Evolutionary conservation across 2,113 vertebrate species (phyloP).

Genomic region (Podarcis cretensis): DNA sequence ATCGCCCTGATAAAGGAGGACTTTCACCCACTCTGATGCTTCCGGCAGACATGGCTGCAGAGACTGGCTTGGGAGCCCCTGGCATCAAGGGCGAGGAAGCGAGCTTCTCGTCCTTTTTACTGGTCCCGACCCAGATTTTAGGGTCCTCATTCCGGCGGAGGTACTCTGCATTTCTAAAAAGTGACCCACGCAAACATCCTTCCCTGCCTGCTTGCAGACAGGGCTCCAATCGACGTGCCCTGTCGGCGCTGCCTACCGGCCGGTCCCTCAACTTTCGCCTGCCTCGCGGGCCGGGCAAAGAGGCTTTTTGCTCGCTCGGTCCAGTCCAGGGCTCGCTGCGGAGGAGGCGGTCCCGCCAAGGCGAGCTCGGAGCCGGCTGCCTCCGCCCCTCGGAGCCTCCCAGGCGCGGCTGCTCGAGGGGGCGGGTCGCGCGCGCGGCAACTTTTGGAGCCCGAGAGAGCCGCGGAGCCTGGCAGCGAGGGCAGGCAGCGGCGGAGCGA

Average conservation of each 20-base stretch:
- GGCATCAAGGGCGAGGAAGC: background rate
- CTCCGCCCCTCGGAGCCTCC: background rate
- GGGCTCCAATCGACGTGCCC: background rate
- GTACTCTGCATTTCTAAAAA: background rate
- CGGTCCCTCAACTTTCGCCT: background rate
- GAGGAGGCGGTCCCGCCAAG: background rate
- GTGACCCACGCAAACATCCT: background rate
- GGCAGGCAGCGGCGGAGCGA: background rate
- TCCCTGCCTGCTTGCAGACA: constrained; percentile 48
- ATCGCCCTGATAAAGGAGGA: too few species aligned
- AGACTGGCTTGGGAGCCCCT: too few species aligned
- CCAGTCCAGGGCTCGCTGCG: background rate
- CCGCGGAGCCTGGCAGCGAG: background rate
- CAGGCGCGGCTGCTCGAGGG: background rate
- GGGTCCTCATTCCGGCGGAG: too few species aligned
- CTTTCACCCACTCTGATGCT: too few species aligned
- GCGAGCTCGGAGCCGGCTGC: background rate
- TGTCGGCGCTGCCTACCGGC: background rate
- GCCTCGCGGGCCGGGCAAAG: background rate
- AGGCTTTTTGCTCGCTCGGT: background rate
- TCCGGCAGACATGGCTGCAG: too few species aligned
- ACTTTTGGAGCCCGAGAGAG: background rate
- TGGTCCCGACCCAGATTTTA: too few species aligned
- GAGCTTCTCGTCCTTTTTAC: too few species aligned
- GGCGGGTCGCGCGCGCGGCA: constrained; percentile 2